phyloP scores from a whole-genome alignment of 2,113 vertebrate species.

The Lasiurus cinereus region DNA sequence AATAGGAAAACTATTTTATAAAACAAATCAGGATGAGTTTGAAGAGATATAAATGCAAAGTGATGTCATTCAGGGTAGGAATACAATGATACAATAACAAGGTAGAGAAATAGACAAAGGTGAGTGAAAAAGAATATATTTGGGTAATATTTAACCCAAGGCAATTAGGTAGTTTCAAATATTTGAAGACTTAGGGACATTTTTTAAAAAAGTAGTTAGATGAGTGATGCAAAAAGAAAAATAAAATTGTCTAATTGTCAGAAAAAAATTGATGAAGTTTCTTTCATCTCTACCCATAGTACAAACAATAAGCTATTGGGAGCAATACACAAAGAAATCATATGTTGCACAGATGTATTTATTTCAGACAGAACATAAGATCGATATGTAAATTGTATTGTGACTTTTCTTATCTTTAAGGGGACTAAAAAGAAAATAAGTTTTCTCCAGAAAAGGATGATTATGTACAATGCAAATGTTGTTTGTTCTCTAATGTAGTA shows the following conservation, averaged over 20 bases:
- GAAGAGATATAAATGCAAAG: background rate
- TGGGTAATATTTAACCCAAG: background rate
- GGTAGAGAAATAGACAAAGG: background rate
- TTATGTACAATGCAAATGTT: background rate
- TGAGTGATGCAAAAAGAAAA: background rate
- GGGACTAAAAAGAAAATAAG: background rate
- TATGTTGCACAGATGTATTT: conserved; percentile 4
- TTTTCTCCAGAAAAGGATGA: conserved; percentile 15
- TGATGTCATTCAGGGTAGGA: background rate
- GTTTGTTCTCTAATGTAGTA: background rate
- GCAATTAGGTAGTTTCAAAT: background rate
- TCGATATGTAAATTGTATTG: background rate
- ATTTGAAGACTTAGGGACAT: background rate
- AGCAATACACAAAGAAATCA: background rate
- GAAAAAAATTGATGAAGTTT: background rate
- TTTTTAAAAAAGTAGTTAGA: background rate
- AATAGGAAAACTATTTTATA: background rate
- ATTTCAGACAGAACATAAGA: background rate
- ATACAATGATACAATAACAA: background rate
- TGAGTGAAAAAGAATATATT: background rate
- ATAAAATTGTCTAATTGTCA: background rate
- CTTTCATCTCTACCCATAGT: background rate
- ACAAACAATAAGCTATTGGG: background rate
- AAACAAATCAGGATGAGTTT: conserved; percentile 20
- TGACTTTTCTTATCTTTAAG: background rate